These are phyloP conservation scores for Drosophila albomicans DNA, from an alignment of 1,140 invertebrate genomes.

Conservation along the genomic window DNA sequence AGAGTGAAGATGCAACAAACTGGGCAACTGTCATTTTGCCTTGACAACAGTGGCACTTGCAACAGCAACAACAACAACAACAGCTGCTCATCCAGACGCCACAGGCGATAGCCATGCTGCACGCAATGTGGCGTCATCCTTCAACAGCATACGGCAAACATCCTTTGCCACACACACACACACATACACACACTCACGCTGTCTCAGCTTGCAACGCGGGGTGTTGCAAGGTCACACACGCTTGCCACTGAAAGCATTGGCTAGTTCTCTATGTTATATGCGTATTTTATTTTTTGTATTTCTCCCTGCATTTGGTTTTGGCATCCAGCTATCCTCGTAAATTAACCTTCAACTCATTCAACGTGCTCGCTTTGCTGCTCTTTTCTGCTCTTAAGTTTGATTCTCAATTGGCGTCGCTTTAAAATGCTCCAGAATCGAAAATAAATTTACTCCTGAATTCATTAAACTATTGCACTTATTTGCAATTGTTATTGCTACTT, in stretches of 20 bases:
- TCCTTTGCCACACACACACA: background rate
- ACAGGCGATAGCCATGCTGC: constrained; percentile 25
- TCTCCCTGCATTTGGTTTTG: background rate
- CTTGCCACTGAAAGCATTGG: background rate
- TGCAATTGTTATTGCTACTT: no score
- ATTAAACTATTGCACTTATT: no score
- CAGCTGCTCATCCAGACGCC: constrained; percentile 7
- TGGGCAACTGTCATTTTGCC: constrained; percentile 27
- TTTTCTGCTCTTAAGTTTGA: no score
- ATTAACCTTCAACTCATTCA: no score
- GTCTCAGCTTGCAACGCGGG: constrained; percentile 7
- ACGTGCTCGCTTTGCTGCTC: no score
- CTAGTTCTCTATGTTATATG: no score
- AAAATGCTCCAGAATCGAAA: no score
- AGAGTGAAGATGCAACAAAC: background rate
- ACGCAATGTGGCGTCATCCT: constrained; percentile 31
- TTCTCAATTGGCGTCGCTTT: no score
- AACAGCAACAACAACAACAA: background rate
- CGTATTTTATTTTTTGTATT: constrained; percentile 4
- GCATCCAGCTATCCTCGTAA: background rate
- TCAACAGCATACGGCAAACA: constrained; percentile 6
- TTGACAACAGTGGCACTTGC: constrained; percentile 7
- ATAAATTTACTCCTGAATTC: no score
- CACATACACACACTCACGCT: background rate
- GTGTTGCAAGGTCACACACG: background rate